Evolutionary conservation across 2,797 vertebrate genomes (phyloP), one percentile per base, ranked within the genome.

Genomic region (Paedocypris micromegethes): DNA sequence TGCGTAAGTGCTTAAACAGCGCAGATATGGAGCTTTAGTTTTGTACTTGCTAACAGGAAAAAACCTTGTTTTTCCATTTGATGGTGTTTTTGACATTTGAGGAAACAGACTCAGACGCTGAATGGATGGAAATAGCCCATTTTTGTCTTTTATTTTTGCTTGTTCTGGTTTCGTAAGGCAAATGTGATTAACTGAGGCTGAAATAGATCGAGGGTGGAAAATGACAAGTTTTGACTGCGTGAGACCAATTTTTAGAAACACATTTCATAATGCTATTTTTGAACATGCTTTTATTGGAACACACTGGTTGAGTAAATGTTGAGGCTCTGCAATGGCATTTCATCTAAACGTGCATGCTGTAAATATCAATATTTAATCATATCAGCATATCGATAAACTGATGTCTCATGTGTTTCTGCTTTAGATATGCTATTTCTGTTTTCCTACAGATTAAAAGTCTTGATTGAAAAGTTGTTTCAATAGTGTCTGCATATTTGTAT

Each of bases 101-200:
- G 50, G 67, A 66, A 74, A 55, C 38, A n/a, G n/a, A 8, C 42
- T 2, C 52, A 65, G 62, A 66, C 47, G 54, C 54, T 75, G 63
- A 50, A 66, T 58, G 49, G 49, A 49, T 75, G 73, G 64, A 75
- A 78, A 78, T 72, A 66, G 58, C 52, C 68, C 3, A 6, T 6
- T 9, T 40, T 54, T 62, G 55, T 53, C 3, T 65, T 68, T 67
- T 61, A 56, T 72, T 51, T 50, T 75, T 67, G 5, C 39, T 47
- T 6, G 46, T 50, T 8, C 64, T 57, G 40, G 44, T 57, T 58
- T 73, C 73, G 49, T 23, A 58, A 69, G 57, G 69, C 67, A 58
- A 9, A 60, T 52, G 47, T 50, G 65, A 75, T 65, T 54, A 67
- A 57, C 42, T 58, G 5, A 50, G 9, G 58, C 53, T n/a, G 45